Evolutionary conservation across 2,888 invertebrate genomes (phyloP), one percentile per base, ranked within the genome.

Genomic region (Esperia sulphurella): DNA sequence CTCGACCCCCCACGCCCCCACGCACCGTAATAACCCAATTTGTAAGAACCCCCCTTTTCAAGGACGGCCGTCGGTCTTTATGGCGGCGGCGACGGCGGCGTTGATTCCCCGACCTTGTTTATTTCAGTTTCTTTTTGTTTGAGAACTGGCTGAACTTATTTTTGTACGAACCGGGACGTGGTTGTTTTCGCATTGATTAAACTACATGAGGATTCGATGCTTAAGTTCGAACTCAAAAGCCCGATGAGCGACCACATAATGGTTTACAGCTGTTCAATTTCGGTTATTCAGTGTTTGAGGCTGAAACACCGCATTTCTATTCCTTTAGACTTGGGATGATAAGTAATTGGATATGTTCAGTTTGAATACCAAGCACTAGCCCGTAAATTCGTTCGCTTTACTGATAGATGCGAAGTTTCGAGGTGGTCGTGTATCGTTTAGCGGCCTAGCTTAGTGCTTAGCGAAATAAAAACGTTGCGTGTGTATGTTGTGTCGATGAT

Each of bases 41-140:
- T 90, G 90, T 89, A 87, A 86, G 88, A 87, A 83, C 88, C 87
- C 90, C 86, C 85, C 79, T 71, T 83, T 85, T 88, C 90, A 90
- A 90, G 90, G 90, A 88, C 90, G 90, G 87, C 83, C 88, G 88
- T 84, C 88, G 89, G 85, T 87, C 89, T 88, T 83, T 85, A 88
- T 83, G 86, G 88, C 85, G 84, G 85, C 84, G 87, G 80, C 87
- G 87, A 81, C 83, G 81, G 79, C 87, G 84, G 83, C 85, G 88
- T 85, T 87, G 88, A 89, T 86, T 88, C 86, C 68, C 80, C 88
- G 87, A 88, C 88, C 88, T 89, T 90, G 90, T 90, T 89, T 89
- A 86, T 89, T 88, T 86, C 85, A 86, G 82, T 87, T 89, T 85
- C 86, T 87, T 88, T 87, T 87, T 89, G 87, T 88, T 88, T 88